These are phyloP conservation scores for Pammene aurita DNA, from an alignment of 2,888 invertebrate species.

Conservation along the genomic window DNA sequence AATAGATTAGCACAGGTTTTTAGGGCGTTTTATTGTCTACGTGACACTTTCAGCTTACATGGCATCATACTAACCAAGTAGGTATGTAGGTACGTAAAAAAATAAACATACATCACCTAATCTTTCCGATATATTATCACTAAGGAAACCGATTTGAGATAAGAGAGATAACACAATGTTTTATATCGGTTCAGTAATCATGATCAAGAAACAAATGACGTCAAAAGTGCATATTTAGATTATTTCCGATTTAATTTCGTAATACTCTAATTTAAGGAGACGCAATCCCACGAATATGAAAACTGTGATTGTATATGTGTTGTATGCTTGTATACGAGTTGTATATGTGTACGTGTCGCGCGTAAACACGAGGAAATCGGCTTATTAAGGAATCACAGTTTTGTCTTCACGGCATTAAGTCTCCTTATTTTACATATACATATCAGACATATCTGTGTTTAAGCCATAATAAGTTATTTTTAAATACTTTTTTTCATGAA, in stretches of 20 bases:
- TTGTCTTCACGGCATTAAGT: too few relatives aligned
- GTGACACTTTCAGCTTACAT: conserved; percentile 26
- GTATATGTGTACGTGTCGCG: too few relatives aligned
- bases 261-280: too few relatives aligned
- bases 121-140: conserved; percentile 30
- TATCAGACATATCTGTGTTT: too few relatives aligned
- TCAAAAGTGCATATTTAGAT: conserved; percentile 11
- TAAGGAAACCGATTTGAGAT: conserved; percentile 22
- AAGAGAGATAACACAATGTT: neutral
- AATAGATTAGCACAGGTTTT: neutral
- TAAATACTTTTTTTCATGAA: too few relatives aligned
- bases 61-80: conserved; percentile 27
- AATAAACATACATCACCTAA: conserved; percentile 24
- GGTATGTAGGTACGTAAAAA: conserved; percentile 5
- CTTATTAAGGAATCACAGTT: too few relatives aligned
- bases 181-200: conserved; percentile 9
- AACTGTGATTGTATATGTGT: too few relatives aligned
- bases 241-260: neutral
- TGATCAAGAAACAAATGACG: conserved; percentile 12
- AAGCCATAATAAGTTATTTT: too few relatives aligned
- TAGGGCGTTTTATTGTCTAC: conserved; percentile 24
- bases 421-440: too few relatives aligned
- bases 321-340: too few relatives aligned
- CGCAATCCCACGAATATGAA: too few relatives aligned
- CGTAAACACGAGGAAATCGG: too few relatives aligned